Evolutionary conservation across 2,888 invertebrate species (phyloP).

Genomic region (Lamproptera curius): DNA sequence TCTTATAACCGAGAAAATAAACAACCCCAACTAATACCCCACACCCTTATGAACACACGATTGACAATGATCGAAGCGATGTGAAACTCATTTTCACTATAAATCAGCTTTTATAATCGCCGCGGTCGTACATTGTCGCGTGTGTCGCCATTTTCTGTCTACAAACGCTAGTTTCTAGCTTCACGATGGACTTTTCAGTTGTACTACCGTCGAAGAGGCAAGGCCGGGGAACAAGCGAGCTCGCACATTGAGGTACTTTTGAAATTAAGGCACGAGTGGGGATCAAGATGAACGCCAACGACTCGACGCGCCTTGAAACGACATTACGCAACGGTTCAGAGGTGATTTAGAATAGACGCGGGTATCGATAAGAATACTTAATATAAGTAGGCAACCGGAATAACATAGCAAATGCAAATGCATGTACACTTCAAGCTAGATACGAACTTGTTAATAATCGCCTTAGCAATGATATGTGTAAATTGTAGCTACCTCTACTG

Average conservation of each 20-base stretch:
- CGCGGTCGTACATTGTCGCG: slow-evolving; percentile 28
- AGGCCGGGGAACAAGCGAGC: slow-evolving; percentile 29
- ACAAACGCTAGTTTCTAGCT: slow-evolving; percentile 59
- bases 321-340: slow-evolving; percentile 54
- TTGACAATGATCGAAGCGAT: slow-evolving; percentile 39
- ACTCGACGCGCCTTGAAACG: slow-evolving; percentile 29
- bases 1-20: slow-evolving; percentile 22
- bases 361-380: slow-evolving; percentile 42
- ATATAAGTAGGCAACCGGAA: slow-evolving; percentile 35
- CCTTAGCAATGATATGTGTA: slow-evolving; percentile 56
- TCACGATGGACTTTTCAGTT: slow-evolving; percentile 76
- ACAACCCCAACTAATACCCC: slow-evolving; percentile 42
- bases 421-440: slow-evolving; percentile 52
- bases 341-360: slow-evolving; percentile 70
- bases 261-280: slow-evolving; percentile 45
- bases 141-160: slow-evolving; percentile 34
- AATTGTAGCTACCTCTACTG: slow-evolving; percentile 58
- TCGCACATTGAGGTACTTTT: slow-evolving; percentile 65
- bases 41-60: slow-evolving; percentile 43
- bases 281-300: slow-evolving; percentile 36
- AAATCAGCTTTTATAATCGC: slow-evolving; percentile 1
- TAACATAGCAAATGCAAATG: slow-evolving; percentile 44
- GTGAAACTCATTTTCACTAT: neutral
- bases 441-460: slow-evolving; percentile 48
- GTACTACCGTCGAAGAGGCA: slow-evolving; percentile 46